A percentile compares a stretch with the other conserved stretches of the same genome.
Conservation (phyloP, 2,797 vertebrate genomes). For the Peromyscus nudipes region DNA sequence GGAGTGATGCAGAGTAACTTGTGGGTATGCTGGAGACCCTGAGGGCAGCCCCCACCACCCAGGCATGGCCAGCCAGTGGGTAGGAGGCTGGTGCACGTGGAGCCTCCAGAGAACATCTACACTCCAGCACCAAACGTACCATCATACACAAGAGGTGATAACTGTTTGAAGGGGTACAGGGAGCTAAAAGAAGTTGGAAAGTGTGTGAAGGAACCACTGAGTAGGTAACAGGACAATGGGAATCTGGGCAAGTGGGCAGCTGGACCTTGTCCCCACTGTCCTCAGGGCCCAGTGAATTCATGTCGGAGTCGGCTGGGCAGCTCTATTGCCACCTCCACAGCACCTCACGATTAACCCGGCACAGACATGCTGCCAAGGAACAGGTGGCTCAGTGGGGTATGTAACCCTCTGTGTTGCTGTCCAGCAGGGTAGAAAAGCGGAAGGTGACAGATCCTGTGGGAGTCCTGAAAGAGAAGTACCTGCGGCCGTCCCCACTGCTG, state of each 20-base stretch:
- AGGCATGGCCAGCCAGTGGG: background rate
- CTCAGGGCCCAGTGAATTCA: background rate
- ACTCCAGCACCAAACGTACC: fast-evolving
- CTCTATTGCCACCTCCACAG: fast-evolving
- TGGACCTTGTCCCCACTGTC: fast-evolving
- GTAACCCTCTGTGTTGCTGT: conserved; percentile 99
- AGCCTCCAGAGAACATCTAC: background rate
- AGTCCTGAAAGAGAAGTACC: conserved; percentile 97
- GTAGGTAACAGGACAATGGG: fast-evolving
- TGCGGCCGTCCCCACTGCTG: conserved; percentile 95
- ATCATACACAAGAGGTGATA: fast-evolving
- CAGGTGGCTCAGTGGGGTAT: conserved; percentile 83
- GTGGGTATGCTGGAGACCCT: fast-evolving
- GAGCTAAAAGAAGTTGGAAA: background rate
- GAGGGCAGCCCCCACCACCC: fast-evolving
- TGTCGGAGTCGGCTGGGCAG: background rate
- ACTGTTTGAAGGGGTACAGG: fast-evolving
- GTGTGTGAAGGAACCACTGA: fast-evolving
- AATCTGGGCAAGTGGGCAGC: background rate
- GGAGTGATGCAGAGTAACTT: fast-evolving
- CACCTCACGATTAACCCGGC: fast-evolving
- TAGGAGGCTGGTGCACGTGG: fast-evolving
- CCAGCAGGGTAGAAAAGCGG: conserved; percentile 99
- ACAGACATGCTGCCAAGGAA: fast-evolving
- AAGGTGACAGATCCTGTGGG: conserved; percentile 98